phyloP scores from a whole-genome alignment of 2,888 invertebrate genomes.

The Orthosia incerta region DNA sequence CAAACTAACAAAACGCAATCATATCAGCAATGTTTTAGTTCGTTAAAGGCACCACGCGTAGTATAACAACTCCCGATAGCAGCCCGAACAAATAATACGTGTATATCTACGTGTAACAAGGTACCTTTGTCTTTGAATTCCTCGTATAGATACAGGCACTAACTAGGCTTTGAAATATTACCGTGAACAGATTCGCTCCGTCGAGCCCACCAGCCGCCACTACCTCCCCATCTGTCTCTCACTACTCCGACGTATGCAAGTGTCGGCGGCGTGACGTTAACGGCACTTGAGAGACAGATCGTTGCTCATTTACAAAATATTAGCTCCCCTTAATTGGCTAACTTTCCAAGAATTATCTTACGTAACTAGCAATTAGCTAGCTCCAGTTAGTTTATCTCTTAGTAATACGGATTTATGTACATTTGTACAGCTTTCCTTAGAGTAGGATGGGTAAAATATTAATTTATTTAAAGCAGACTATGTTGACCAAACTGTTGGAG shows the following conservation, averaged over 20 bases:
- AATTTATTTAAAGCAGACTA: constrained; percentile 36
- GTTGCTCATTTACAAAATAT: constrained; percentile 80
- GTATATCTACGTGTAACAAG: constrained; percentile 20
- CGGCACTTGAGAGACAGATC: constrained; percentile 77
- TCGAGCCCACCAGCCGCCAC: constrained; percentile 33
- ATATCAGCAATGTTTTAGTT: background rate
- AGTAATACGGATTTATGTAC: constrained; percentile 66
- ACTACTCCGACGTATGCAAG: constrained; percentile 54
- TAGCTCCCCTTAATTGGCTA: constrained; percentile 78
- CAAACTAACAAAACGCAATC: background rate
- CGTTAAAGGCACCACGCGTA: constrained; percentile 17
- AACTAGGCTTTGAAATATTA: constrained; percentile 59
- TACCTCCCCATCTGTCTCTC: constrained; percentile 35
- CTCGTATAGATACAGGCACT: constrained; percentile 31
- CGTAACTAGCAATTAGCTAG: constrained; percentile 74
- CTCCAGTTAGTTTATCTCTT: constrained; percentile 69
- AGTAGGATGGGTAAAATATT: constrained; percentile 30
- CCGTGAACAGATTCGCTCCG: constrained; percentile 53
- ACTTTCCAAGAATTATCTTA: constrained; percentile 75
- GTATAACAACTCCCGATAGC: constrained; percentile 17
- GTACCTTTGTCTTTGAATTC: constrained; percentile 22
- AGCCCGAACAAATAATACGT: constrained; percentile 23
- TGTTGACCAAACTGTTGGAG: constrained; percentile 18
- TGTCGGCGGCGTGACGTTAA: constrained; percentile 68
- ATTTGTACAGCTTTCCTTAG: constrained; percentile 36